Evolutionary conservation across 2,888 invertebrate species (phyloP).

Genomic region (Homarus gammarus): DNA sequence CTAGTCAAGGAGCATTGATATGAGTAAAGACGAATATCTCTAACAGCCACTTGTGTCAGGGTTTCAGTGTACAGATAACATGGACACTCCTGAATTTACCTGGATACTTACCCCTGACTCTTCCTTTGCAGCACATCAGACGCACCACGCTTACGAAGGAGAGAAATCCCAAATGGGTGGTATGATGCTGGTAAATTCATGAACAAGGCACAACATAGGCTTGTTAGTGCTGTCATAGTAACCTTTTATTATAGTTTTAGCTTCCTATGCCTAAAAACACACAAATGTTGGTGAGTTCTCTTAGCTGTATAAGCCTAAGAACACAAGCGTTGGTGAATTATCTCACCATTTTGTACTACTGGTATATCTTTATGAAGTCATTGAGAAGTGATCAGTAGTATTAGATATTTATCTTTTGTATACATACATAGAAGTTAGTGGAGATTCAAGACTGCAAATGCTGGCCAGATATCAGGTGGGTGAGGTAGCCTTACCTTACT

Average conservation of each 20-base stretch:
- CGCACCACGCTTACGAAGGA: slow-evolving; percentile 79
- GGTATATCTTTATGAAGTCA: slow-evolving; percentile 2
- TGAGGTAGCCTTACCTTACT: too few relatives aligned
- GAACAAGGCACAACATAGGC: slow-evolving; percentile 52
- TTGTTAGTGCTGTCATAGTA: slow-evolving; percentile 20
- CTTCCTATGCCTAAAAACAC: not conserved
- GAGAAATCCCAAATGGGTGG: slow-evolving; percentile 59
- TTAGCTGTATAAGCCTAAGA: not conserved
- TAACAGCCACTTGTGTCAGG: too few relatives aligned
- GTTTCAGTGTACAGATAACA: too few relatives aligned
- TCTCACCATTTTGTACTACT: slow-evolving; percentile 10
- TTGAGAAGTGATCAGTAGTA: not conserved
- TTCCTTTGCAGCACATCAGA: slow-evolving; percentile 79
- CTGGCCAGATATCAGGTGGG: too few relatives aligned
- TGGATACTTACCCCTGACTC: too few relatives aligned
- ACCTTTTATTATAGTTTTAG: not conserved
- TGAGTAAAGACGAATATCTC: too few relatives aligned
- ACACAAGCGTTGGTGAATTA: not conserved
- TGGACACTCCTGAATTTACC: too few relatives aligned
- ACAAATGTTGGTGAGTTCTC: not conserved
- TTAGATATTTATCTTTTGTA: slow-evolving; percentile 20
- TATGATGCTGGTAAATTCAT: slow-evolving; percentile 40
- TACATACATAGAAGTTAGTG: too few relatives aligned
- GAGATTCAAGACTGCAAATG: too few relatives aligned
- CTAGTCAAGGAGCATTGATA: too few relatives aligned